Base-by-base conservation (phyloP, 2,113 vertebrate species). In the Mirza zaza region DNA sequence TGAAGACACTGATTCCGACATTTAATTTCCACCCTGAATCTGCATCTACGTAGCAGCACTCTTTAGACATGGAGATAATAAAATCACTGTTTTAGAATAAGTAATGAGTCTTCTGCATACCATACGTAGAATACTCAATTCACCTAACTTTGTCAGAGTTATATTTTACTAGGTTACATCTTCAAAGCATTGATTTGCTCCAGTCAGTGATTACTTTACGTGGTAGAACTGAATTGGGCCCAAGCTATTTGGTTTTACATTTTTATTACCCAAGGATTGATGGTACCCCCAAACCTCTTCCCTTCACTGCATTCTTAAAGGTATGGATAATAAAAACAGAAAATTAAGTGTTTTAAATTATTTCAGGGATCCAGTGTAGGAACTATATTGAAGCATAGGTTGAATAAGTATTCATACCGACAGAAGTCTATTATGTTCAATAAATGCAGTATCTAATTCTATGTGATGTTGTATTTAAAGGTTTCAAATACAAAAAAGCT, bases 261-360 rank as follows among this genome's bases (percentile, higher is more conserved):
- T 96, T 97, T 50, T 93, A 52, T 89, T 82, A 45, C 55, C 89
- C 87, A 67, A 96, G 45, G 61, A 90, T 82, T 75, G 29, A 67
- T 82, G 81, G 32, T n/a, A 68, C 15, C 18, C 11, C 20, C 45
- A 93, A 82, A 88, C n/a, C 32, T 57, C 65, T 76, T 48, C n/a
- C 50, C 23, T 84, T 80, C 45, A 77, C 76, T 90, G 25, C 11
- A 87, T 92, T 55, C 81, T 92, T 97, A 90, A 87, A 93, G 48
- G 25, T 55, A 50, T 68, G 85, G 45, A 88, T 93, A 81, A 68
- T 81, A 67, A 65, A 79, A 95, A 95, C 20, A 92, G 42, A 83
- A 75, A 96, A 71, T 92, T 20, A 88, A 95, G 95, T 87, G 57
- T 94, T 96, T 84, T 55, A 81, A 83, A 45, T 75, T 87, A 85